A percentile compares a stretch with the other conserved stretches of the same genome.
Conservation (phyloP, 2,888 invertebrate species). For the Geophilus truncorum region DNA sequence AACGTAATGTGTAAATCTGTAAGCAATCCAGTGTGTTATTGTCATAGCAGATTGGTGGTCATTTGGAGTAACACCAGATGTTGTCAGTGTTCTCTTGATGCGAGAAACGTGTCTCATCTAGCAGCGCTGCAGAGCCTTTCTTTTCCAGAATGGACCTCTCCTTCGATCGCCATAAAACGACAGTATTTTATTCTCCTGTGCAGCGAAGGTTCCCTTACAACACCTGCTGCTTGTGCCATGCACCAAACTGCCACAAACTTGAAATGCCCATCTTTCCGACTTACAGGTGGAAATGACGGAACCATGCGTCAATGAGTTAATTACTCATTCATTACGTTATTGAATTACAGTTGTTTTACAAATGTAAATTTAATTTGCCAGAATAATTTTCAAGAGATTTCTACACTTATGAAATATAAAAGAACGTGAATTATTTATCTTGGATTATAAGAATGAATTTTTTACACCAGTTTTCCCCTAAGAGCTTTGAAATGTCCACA, state of each 20-base stretch:
- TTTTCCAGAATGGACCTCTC: not conserved
- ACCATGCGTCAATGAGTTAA: too few species aligned
- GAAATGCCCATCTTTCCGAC: not conserved
- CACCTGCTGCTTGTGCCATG: too few species aligned
- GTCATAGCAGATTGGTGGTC: conserved; percentile 15
- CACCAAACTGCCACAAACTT: too few species aligned
- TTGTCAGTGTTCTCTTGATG: conserved; percentile 16
- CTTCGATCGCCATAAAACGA: not conserved
- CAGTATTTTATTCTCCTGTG: not conserved
- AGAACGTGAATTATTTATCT: not conserved
- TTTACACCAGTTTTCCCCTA: not conserved
- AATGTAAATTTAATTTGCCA: too few species aligned
- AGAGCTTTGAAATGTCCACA: not conserved
- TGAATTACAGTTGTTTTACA: too few species aligned
- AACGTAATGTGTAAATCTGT: not conserved
- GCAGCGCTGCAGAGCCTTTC: not conserved
- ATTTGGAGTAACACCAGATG: conserved; percentile 11
- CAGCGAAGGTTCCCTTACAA: not conserved
- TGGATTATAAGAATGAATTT: not conserved
- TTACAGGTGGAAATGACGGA: not conserved
- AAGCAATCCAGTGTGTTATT: not conserved
- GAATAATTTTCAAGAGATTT: too few species aligned
- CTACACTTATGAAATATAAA: too few species aligned
- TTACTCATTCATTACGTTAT: too few species aligned
- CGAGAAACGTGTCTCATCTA: conserved; percentile 11